Evolutionary conservation across 2,797 vertebrate genomes (phyloP), one percentile per base, ranked within the genome.

Genomic region (Sebastolobus alascanus): DNA sequence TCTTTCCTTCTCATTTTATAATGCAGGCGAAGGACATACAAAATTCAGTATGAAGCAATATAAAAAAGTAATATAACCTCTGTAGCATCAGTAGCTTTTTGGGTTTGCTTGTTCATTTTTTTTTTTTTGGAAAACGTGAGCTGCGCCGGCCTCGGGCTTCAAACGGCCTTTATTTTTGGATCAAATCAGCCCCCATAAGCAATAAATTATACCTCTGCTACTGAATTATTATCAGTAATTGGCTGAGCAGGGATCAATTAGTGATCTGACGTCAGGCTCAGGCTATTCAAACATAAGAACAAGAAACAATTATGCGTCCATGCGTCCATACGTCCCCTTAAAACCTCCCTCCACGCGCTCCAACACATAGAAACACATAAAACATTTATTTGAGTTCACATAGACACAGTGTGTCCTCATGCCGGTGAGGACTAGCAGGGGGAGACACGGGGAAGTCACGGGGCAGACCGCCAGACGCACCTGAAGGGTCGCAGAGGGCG

Each of bases 241-340:
- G 83, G 72, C 68, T 89, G 75, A 82, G 56, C 65, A 73, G 80
- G 75, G 87, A 90, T 87, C 86, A 90, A 80, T 91, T 87, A 82
- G 77, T 25, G 73, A 66, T 27, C 46, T 85, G 85, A 86, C 79
- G 84, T 84, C 79, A 87, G 59, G n/a, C 33, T 81, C 80, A 0
- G 68, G 71, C 63, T 78, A 63, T 83, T 84, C 68, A 68, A n/a
- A n/a, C n/a, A n/a, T n/a, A n/a, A 43, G n/a, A 52, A 46, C 10
- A 35, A 68, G 35, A 75, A 67, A 68, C 38, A 38, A 74, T 66
- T 31, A 65, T 22, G 5, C 18, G 8, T 27, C 56, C 5, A 14
- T 37, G n/a, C 8, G 31, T 61, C 37, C 43, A n/a, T n/a, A n/a
- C n/a, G n/a, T 8, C 22, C 18, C 18, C 46, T 50, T 64, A 20